A percentile compares a stretch with the other conserved stretches of the same genome.
These are phyloP conservation scores for Sebastes nivosus DNA, from an alignment of 2,797 vertebrate genomes.

Conservation along the genomic window DNA sequence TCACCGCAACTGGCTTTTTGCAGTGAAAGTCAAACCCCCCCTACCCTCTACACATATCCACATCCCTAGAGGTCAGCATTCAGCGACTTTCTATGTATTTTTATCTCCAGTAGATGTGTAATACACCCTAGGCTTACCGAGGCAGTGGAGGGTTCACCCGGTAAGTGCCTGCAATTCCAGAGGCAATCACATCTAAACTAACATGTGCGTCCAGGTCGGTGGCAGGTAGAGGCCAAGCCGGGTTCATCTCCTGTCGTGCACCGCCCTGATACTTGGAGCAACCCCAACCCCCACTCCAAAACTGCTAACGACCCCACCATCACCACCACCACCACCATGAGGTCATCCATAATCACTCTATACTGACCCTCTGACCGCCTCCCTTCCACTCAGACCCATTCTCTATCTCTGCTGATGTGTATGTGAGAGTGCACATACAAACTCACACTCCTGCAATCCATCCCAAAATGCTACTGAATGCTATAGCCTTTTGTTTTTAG, in stretches of 20 bases:
- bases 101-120: conserved; percentile 35
- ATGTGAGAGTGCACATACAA: not conserved
- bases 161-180: conserved; percentile 71
- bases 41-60: too few species aligned
- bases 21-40: not conserved
- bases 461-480: not conserved
- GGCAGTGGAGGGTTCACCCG: conserved; percentile 55
- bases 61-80: conserved; percentile 24
- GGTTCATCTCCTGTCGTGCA: conserved; percentile 53
- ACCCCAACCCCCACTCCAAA: conserved; percentile 2
- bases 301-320: not conserved
- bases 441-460: not conserved
- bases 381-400: conserved; percentile 3
- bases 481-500: not conserved
- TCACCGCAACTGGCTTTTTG: not conserved
- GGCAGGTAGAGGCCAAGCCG: conserved; percentile 51
- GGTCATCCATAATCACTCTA: conserved; percentile 47
- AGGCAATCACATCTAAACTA: conserved; percentile 71
- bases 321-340: not conserved
- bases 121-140: conserved; percentile 29
- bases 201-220: conserved; percentile 42
- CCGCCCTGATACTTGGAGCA: conserved; percentile 38
- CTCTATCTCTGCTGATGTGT: not conserved
- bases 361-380: conserved; percentile 23
- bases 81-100: conserved; percentile 36